Conservation (phyloP, 2,113 vertebrate genomes). For the Gymnorhina tibicen region DNA sequence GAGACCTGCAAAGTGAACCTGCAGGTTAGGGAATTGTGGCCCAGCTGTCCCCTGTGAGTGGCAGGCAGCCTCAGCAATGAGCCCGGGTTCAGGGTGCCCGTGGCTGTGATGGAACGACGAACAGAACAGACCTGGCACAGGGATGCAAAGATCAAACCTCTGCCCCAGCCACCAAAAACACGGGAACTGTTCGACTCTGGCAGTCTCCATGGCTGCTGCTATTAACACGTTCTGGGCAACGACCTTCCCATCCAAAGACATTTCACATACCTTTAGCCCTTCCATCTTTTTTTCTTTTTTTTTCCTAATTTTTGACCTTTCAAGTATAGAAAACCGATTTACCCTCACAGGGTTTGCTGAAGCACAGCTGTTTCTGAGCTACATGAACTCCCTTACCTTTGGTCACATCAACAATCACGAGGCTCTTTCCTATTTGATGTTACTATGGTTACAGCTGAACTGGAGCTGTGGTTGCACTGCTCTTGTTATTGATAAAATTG, state of each 20-base stretch:
- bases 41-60: not conserved
- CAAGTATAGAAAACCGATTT: not conserved
- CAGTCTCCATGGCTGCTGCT: not conserved
- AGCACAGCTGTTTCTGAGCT: constrained; percentile 45
- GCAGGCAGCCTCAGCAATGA: not conserved
- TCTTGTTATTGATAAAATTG: constrained; percentile 67
- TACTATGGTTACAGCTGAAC: constrained; percentile 71
- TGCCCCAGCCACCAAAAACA: not conserved
- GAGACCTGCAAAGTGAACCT: not conserved
- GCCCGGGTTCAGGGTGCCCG: not conserved
- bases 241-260: not conserved
- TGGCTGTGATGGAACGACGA: not conserved
- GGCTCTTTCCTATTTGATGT: constrained; percentile 67
- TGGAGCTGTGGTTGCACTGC: constrained; percentile 26
- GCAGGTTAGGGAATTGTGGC: not conserved
- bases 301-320: constrained; percentile 9
- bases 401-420: constrained; percentile 55
- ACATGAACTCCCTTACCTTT: constrained; percentile 50
- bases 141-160: not conserved
- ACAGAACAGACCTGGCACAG: not conserved
- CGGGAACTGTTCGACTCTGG: not conserved
- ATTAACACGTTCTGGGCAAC: not conserved
- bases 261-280: not conserved
- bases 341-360: constrained; percentile 14
- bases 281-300: not conserved